Evolutionary conservation across 2,888 invertebrate species (phyloP).

Genomic region (Caenorhabditis becei): DNA sequence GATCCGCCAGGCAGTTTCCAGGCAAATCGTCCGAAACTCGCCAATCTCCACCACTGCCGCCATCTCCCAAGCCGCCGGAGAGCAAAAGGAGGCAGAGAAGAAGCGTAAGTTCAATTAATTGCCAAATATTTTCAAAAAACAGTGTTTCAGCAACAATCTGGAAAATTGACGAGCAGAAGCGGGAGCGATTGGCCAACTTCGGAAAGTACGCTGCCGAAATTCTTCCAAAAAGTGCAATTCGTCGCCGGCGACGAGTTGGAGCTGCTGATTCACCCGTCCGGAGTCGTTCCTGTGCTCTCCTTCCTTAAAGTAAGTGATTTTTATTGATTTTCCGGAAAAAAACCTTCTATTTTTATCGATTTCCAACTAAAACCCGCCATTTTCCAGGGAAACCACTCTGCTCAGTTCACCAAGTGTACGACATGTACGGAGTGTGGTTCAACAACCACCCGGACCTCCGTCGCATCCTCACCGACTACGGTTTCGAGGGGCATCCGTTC

Average conservation of each 20-base stretch:
- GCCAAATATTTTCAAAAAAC: too few species aligned
- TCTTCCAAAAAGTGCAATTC: constrained; percentile 91
- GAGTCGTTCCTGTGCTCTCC: constrained; percentile 92
- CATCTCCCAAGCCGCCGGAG: constrained; percentile 35
- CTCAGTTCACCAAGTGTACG: constrained; percentile 94
- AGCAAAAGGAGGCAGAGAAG: constrained; percentile 46
- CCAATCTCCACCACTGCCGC: constrained; percentile 52
- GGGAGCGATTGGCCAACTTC: constrained; percentile 84
- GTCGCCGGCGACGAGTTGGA: constrained; percentile 82
- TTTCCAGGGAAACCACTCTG: constrained; percentile 94
- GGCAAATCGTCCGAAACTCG: constrained; percentile 40
- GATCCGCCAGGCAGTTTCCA: constrained; percentile 53
- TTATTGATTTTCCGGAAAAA: too few species aligned
- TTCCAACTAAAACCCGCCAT: background rate
- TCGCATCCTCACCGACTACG: constrained; percentile 97
- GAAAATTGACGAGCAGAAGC: constrained; percentile 77
- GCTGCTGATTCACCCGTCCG: constrained; percentile 90
- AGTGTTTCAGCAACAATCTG: constrained; percentile 77
- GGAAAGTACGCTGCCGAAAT: constrained; percentile 96
- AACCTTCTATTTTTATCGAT: too few species aligned
- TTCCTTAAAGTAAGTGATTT: constrained; percentile 86
- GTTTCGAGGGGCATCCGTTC: constrained; percentile 98
- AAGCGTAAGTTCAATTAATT: constrained; percentile 42
- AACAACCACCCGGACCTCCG: constrained; percentile 97
- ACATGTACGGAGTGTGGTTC: too few species aligned